Evolutionary conservation across 2,797 vertebrate species (phyloP).

Genomic region (Poecilia velifera): DNA sequence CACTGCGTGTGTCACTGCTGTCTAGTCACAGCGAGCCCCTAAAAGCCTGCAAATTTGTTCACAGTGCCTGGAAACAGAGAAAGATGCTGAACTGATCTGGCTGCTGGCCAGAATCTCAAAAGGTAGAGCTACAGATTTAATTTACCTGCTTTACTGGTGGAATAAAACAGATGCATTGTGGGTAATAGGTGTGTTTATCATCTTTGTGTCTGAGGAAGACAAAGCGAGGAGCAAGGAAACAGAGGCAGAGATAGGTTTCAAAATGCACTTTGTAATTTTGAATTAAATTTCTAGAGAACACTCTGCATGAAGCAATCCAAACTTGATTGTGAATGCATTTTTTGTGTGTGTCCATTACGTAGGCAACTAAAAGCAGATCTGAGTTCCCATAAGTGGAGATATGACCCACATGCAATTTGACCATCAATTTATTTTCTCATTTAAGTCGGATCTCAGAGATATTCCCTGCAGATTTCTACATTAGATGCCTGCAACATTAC

Average conservation of each 20-base stretch:
- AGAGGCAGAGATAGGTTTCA: slow-evolving; percentile 25
- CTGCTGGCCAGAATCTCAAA: slow-evolving; percentile 63
- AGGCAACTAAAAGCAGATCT: slow-evolving; percentile 68
- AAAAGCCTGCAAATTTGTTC: slow-evolving; percentile 60
- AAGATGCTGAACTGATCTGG: slow-evolving; percentile 60
- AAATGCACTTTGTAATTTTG: slow-evolving; percentile 44
- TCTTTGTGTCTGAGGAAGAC: slow-evolving; percentile 30
- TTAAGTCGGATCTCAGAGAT: slow-evolving; percentile 75
- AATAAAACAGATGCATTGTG: slow-evolving; percentile 48
- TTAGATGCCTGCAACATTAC: slow-evolving; percentile 67
- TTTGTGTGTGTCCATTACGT: slow-evolving; percentile 44
- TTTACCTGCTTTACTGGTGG: slow-evolving; percentile 67
- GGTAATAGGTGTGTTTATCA: slow-evolving; percentile 31
- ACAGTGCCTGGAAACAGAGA: slow-evolving; percentile 59
- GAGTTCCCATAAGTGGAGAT: slow-evolving; percentile 62
- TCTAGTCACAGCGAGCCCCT: slow-evolving; percentile 35
- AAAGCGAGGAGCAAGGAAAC: slow-evolving; percentile 14
- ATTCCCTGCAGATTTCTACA: slow-evolving; percentile 75
- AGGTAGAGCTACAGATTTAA: slow-evolving; percentile 69
- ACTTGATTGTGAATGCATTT: slow-evolving; percentile 39
- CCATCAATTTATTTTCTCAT: slow-evolving; percentile 82
- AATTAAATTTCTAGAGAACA: slow-evolving; percentile 35
- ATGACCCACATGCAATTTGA: slow-evolving; percentile 79
- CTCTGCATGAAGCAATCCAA: slow-evolving; percentile 19
- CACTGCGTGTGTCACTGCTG: slow-evolving; percentile 37